Percentiles rank a stretch among this genome's conserved stretches.
Conservation (phyloP, 2,888 invertebrate species). For the Apotomis capreana region DNA sequence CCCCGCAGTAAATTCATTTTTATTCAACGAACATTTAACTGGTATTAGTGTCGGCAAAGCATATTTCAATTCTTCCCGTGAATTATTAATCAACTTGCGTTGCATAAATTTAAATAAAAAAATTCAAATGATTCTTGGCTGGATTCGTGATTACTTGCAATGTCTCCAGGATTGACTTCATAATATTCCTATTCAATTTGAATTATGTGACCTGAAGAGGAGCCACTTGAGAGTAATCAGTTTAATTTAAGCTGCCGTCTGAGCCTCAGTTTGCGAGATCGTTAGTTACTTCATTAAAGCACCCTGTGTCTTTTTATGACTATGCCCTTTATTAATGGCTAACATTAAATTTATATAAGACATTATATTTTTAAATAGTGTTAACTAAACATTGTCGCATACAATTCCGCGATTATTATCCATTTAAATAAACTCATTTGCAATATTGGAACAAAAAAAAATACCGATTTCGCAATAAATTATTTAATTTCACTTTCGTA, state of each 20-base stretch:
- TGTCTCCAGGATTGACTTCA: conserved; percentile 57
- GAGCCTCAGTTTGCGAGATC: conserved; percentile 20
- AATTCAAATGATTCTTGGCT: conserved; percentile 49
- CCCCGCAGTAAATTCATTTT: conserved; percentile 32
- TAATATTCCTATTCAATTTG: conserved; percentile 63
- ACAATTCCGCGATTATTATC: no score
- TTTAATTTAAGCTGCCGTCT: conserved; percentile 51
- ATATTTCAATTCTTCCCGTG: conserved; percentile 42
- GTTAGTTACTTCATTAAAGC: conserved; percentile 15
- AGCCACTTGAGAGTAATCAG: conserved; percentile 56
- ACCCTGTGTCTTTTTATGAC: background rate
- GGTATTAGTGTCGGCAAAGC: conserved; percentile 30
- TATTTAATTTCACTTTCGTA: no score
- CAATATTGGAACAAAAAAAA: no score
- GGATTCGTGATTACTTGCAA: conserved; percentile 51
- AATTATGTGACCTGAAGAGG: conserved; percentile 61
- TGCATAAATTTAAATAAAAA: conserved; percentile 59
- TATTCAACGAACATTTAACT: conserved; percentile 37
- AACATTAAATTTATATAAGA: no score
- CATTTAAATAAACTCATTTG: no score
- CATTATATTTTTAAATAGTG: no score
- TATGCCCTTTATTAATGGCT: background rate
- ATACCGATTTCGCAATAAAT: no score
- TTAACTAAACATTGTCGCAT: no score
- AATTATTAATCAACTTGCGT: conserved; percentile 50